phyloP scores from a whole-genome alignment of 2,113 vertebrate species.

The Dissostichus mawsoni region DNA sequence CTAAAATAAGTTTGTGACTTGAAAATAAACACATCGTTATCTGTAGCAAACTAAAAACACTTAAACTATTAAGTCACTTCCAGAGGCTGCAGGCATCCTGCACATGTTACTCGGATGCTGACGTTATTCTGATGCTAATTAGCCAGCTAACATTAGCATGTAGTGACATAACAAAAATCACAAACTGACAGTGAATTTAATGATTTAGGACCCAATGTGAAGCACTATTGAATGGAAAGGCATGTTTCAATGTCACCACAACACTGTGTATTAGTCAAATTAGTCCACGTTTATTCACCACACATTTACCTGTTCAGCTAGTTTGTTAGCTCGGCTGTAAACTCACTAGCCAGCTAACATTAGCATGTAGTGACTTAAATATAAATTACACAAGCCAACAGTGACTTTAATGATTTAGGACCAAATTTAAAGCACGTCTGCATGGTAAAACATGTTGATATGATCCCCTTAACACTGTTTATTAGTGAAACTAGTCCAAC shows the following conservation, averaged over 20 bases:
- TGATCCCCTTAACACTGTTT: accelerated
- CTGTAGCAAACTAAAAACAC: background rate
- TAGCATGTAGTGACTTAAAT: conserved; percentile 40
- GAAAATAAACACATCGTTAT: background rate
- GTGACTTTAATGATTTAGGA: background rate
- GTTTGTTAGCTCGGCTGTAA: conserved; percentile 41
- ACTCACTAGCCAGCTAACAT: conserved; percentile 51
- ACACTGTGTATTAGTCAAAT: accelerated
- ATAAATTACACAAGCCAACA: background rate
- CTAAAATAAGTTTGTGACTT: background rate
- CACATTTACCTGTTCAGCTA: background rate
- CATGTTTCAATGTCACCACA: accelerated
- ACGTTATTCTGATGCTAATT: conserved; percentile 58
- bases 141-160: conserved; percentile 62
- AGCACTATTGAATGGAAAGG: accelerated
- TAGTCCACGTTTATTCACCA: too few relatives aligned
- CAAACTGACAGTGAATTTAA: background rate
- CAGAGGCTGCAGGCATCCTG: background rate
- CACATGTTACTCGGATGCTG: conserved; percentile 47
- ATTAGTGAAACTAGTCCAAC: too few relatives aligned
- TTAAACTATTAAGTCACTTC: background rate
- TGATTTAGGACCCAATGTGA: background rate
- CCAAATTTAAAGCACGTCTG: background rate
- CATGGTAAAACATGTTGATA: accelerated
- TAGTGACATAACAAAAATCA: background rate